These are phyloP conservation scores for Cantharis lateralis DNA, from an alignment of 2,888 invertebrate species.

Conservation along the genomic window DNA sequence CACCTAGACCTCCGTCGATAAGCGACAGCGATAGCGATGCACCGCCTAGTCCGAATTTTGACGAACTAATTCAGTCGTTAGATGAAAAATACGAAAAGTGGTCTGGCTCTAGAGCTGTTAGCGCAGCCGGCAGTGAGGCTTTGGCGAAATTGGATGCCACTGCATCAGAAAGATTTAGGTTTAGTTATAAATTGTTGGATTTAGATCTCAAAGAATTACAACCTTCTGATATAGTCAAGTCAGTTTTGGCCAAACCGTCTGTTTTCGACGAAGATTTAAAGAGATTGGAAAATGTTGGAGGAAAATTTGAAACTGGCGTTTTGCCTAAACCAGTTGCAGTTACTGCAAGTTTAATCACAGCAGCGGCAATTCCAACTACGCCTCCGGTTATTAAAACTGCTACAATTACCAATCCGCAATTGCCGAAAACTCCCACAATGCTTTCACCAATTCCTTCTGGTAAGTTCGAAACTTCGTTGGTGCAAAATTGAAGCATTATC, in stretches of 20 bases:
- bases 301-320: constrained; percentile 70
- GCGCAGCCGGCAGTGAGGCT: constrained; percentile 62
- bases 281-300: constrained; percentile 83
- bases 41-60: constrained; percentile 77
- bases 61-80: constrained; percentile 88
- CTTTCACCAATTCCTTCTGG: constrained; percentile 50
- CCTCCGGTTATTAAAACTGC: constrained; percentile 40
- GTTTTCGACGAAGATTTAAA: constrained; percentile 97
- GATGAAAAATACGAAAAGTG: constrained; percentile 93
- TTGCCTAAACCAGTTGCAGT: constrained; percentile 44
- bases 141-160: constrained; percentile 59
- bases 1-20: constrained; percentile 73
- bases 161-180: constrained; percentile 61
- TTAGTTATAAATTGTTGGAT: constrained; percentile 76
- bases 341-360: constrained; percentile 11
- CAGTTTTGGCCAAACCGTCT: constrained; percentile 87
- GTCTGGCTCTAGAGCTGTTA: constrained; percentile 71
- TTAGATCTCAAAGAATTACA: constrained; percentile 79
- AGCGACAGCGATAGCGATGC: constrained; percentile 77
- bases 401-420: constrained; percentile 34
- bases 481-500: constrained; percentile 36
- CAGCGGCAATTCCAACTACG: constrained; percentile 31
- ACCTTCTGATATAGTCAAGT: constrained; percentile 92
- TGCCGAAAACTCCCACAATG: constrained; percentile 51
- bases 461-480: constrained; percentile 39